Conservation (phyloP, 92 coral and sea anemone species). For the Muricea muricata region DNA sequence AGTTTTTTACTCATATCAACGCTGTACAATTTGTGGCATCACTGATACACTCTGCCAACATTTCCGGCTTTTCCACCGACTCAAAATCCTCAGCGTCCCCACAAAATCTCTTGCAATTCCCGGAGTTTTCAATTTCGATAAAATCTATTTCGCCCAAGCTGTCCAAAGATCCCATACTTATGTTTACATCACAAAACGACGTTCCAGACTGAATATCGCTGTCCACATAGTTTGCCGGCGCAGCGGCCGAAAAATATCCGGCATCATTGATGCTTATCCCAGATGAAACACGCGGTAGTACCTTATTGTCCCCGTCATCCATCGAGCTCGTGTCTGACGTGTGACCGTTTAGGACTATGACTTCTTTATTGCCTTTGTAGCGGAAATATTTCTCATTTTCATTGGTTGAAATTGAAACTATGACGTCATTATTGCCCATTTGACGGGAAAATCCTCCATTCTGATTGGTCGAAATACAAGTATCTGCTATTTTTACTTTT, state of each 20-base stretch:
- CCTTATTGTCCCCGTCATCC: neutral
- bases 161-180: constrained; percentile 1
- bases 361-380: neutral
- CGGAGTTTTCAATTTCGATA: neutral
- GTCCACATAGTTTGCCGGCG: constrained; percentile 26
- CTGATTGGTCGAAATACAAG: neutral
- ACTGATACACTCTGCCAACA: neutral
- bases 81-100: neutral
- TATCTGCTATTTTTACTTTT: neutral
- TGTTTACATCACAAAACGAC: neutral
- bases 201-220: constrained; percentile 3
- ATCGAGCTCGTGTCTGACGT: constrained; percentile 4
- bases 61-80: neutral
- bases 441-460: neutral
- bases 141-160: neutral
- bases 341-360: neutral
- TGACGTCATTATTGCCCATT: neutral
- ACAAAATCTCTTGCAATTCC: neutral
- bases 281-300: neutral
- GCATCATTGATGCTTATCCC: constrained; percentile 12
- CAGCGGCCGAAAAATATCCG: constrained; percentile 16
- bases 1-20: no score
- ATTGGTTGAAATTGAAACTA: neutral
- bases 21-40: neutral
- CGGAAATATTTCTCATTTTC: neutral